Evolutionary conservation across 2,113 vertebrate species (phyloP), one percentile per base, ranked within the genome.

Genomic region (Neogale vison): DNA sequence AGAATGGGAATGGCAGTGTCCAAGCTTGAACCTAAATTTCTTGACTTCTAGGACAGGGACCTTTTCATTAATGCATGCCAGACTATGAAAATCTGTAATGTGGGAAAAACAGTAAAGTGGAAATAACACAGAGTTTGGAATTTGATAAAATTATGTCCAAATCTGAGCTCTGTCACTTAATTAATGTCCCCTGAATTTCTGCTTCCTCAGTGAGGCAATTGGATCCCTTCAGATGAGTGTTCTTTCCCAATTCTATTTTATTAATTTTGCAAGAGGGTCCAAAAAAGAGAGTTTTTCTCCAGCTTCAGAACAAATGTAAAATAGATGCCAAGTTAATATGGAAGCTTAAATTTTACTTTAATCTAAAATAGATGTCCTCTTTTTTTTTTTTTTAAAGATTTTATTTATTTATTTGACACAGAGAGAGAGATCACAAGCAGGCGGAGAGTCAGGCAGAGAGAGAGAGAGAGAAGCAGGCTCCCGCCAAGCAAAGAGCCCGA

Each of bases 301-400:
- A 86, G 17, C 12, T 92, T 86, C 55, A 88, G 67, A 21, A 80
- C 84, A 71, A 81, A 39, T 36, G 17, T 39, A 12, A 65, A 82
- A 50, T 0, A 92, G 61, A 89, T 82, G 26, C 45, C 3, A 45
- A 36, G 4, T 71, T 67, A 77, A 79, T 15, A 13, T 87, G 14
- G 7, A 87, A 39, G 20, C 5, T 65, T 98, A 34, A 79, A 67
- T 89, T 31, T 90, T 82, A 83, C 61, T 26, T 80, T 95, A 90
- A 80, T 84, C 96, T 93, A 84, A 97, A 91, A 57, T 57, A 83
- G 59, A 80, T 74, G 52, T 93, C 83, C 59, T 39, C n/a, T n/a
- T n/a, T n/a, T n/a, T n/a, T n/a, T n/a, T n/a, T n/a, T n/a, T n/a
- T n/a, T n/a, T n/a, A n/a, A n/a, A n/a, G n/a, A n/a, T n/a, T n/a